Evolutionary conservation across 2,113 vertebrate species (phyloP), one percentile per base, ranked within the genome.

Genomic region (Chlorocebus sabaeus): DNA sequence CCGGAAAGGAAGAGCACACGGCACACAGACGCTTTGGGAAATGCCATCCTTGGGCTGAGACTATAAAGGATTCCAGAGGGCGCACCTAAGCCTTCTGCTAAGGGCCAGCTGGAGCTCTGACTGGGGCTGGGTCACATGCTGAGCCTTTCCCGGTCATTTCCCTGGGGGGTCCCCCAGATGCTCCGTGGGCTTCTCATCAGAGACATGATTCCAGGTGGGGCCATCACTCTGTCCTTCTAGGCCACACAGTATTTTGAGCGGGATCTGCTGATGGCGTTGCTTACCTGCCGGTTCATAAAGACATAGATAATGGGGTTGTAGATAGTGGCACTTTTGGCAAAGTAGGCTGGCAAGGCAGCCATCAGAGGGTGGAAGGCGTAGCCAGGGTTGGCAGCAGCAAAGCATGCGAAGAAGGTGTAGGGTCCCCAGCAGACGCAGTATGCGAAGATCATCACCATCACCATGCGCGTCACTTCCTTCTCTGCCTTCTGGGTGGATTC

Each of bases 401-500:
- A 99, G 96, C 99, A 99, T 61, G 98, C 99, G 68, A 99, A 99
- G 89, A 98, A 40, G 0, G 99, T 96, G 88, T 99, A 99, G 13
- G 99, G 99, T 52, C 99, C 99, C 99, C 99, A 99, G 97, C 99
- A 99, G 84, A 99, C 2, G 76, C 91, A 93, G 64, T 97, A 99
- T 0, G 99, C 99, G 0, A 98, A 0, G 52, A 99, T 98, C 99
- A 99, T 99, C 96, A 99, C 99, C 3, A 99, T 96, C 20, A 99
- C 99, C 99, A 99, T 99, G 89, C 99, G 99, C 0, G 99, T 99
- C 50, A 99, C 99, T 94, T 99, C 99, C 95, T 87, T 99, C 98
- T 99, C 99, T 0, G 99, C 99, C 95, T 99, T 99, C 98, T 99
- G 99, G 57, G 99, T 99, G 30, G 99, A 99, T 95, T 99, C 99